phyloP scores from a whole-genome alignment of 2,797 vertebrate species.

The Yasuhikotakia modesta region DNA sequence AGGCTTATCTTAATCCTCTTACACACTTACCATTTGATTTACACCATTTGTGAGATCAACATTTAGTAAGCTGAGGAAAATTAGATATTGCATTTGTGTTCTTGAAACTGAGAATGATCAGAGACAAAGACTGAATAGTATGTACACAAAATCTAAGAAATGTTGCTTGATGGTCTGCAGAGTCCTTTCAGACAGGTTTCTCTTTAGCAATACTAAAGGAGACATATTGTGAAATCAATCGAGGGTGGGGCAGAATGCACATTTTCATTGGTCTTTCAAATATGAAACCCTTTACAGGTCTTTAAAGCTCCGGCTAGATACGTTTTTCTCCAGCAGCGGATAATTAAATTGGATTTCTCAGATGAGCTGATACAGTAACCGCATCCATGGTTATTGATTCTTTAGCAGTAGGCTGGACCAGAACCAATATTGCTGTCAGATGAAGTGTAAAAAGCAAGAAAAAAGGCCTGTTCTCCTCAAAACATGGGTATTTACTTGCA shows the following conservation, averaged over 20 bases:
- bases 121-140: neutral
- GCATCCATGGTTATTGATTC: slow-evolving; percentile 64
- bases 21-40: neutral
- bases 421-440: slow-evolving; percentile 49
- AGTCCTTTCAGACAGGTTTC: slow-evolving; percentile 19
- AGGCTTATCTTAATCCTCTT: slow-evolving; percentile 8
- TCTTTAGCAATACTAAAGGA: slow-evolving; percentile 45
- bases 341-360: slow-evolving; percentile 74
- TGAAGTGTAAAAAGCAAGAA: slow-evolving; percentile 46
- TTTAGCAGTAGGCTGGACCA: slow-evolving; percentile 53
- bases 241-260: slow-evolving; percentile 43
- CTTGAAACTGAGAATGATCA: no score
- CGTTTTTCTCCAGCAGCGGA: slow-evolving; percentile 64
- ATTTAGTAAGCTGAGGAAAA: slow-evolving; percentile 1
- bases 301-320: slow-evolving; percentile 63
- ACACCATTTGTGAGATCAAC: neutral
- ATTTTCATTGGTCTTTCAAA: slow-evolving; percentile 53
- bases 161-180: slow-evolving; percentile 7
- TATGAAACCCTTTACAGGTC: slow-evolving; percentile 58
- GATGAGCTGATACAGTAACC: slow-evolving; percentile 71
- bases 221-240: slow-evolving; percentile 62
- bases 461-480: slow-evolving; percentile 41
- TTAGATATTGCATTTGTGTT: neutral
- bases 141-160: slow-evolving; percentile 15
- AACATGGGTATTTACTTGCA: slow-evolving; percentile 40